Evolutionary conservation across 2,888 invertebrate species (phyloP).

Genomic region (Chalcis sispes): DNA sequence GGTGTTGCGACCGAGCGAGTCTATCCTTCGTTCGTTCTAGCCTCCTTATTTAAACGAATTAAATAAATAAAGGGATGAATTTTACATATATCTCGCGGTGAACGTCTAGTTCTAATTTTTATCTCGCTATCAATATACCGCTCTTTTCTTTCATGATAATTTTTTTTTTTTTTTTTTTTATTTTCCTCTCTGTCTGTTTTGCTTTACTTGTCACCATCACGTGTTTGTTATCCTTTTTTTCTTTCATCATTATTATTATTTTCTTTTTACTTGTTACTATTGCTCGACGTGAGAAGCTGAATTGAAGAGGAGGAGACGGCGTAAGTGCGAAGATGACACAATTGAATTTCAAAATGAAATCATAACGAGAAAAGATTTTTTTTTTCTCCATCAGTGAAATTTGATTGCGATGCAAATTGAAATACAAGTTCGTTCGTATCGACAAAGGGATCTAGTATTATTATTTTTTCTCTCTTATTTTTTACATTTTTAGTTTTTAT

Average conservation of each 20-base stretch:
- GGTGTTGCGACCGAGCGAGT: no score
- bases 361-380: slow-evolving; percentile 26
- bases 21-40: no score
- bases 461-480: not conserved
- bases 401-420: slow-evolving; percentile 39
- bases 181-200: not conserved
- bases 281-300: no score
- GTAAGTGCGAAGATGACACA: not conserved
- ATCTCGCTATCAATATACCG: no score
- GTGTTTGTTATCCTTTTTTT: slow-evolving; percentile 9
- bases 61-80: no score
- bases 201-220: slow-evolving; percentile 28
- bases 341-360: slow-evolving; percentile 42
- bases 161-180: no score
- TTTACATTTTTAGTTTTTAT: not conserved
- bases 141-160: no score
- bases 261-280: not conserved
- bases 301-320: slow-evolving; percentile 24
- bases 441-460: slow-evolving; percentile 2
- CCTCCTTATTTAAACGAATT: no score
- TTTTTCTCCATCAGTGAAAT: slow-evolving; percentile 6
- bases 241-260: slow-evolving; percentile 6
- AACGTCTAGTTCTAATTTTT: no score
- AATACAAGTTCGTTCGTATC: slow-evolving; percentile 25
- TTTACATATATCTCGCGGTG: no score